phyloP scores from a whole-genome alignment of 2,113 vertebrate genomes.

The Dascyllus trimaculatus region DNA sequence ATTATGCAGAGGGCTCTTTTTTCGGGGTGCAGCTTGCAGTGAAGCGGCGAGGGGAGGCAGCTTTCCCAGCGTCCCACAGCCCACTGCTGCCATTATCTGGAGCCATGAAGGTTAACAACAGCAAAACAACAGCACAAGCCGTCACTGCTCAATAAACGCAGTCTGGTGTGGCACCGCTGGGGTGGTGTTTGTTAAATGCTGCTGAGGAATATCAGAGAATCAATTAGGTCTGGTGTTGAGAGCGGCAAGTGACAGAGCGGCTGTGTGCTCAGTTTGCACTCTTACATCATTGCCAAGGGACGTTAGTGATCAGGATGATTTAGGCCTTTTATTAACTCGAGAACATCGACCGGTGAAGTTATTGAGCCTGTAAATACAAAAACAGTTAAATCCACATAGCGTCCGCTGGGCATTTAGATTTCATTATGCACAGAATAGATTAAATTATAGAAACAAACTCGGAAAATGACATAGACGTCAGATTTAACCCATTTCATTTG shows the following conservation, averaged over 20 bases:
- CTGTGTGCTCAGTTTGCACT: neutral
- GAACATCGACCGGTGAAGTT: too few species aligned
- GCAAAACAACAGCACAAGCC: conserved; percentile 30
- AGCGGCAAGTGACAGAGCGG: neutral
- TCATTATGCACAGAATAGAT: neutral
- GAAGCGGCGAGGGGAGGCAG: conserved; percentile 60
- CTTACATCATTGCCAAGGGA: neutral
- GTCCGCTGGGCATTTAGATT: neutral
- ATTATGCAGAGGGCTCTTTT: conserved; percentile 67
- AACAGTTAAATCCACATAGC: conserved; percentile 2
- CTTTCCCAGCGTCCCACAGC: conserved; percentile 34
- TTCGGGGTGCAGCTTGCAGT: conserved; percentile 42
- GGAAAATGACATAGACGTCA: too few species aligned
- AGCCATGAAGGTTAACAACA: conserved; percentile 54
- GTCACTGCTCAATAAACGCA: conserved; percentile 53
- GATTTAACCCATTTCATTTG: too few species aligned
- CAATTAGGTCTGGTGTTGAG: conserved; percentile 23
- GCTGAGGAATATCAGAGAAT: conserved; percentile 30
- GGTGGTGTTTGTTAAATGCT: conserved; percentile 20
- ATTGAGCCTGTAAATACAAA: neutral
- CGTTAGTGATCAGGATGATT: neutral
- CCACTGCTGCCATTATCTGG: conserved; percentile 42
- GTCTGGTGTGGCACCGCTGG: conserved; percentile 28
- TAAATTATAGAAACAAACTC: too few species aligned
- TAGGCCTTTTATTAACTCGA: conserved; percentile 23